A percentile compares a stretch with the other conserved stretches of the same genome.
These are phyloP conservation scores for Cervus canadensis DNA, from an alignment of 2,113 vertebrate genomes.

Conservation along the genomic window DNA sequence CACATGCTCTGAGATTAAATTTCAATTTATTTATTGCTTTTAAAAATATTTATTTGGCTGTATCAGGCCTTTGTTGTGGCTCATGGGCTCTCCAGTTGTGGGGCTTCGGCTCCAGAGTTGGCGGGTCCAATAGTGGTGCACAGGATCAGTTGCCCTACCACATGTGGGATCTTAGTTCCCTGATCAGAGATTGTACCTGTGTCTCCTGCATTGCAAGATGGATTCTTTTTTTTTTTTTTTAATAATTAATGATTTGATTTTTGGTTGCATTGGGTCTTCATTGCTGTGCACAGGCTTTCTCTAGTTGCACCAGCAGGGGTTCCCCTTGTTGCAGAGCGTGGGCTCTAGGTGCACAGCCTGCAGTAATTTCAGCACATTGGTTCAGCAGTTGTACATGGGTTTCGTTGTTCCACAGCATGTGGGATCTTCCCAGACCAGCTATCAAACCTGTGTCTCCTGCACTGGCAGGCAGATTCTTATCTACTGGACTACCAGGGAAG, in stretches of 20 bases:
- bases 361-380: not conserved
- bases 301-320: not conserved
- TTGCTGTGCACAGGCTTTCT: not conserved
- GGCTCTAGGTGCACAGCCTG: not conserved
- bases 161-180: not conserved
- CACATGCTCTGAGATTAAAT: not conserved
- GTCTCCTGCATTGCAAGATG: not conserved
- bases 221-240: not conserved
- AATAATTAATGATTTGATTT: not conserved
- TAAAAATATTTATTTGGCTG: not conserved
- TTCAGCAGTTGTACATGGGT: not conserved
- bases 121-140: accelerated
- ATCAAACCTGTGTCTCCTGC: not conserved
- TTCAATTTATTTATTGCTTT: not conserved
- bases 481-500: not conserved
- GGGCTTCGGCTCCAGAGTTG: not conserved
- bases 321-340: not conserved
- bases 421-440: not conserved
- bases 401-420: not conserved
- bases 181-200: not conserved
- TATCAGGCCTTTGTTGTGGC: not conserved
- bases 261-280: not conserved
- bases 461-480: not conserved
- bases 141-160: not conserved
- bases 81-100: not conserved